These are phyloP conservation scores for Hemicrepidius hirtus DNA, from an alignment of 2,888 invertebrate species.

Conservation along the genomic window DNA sequence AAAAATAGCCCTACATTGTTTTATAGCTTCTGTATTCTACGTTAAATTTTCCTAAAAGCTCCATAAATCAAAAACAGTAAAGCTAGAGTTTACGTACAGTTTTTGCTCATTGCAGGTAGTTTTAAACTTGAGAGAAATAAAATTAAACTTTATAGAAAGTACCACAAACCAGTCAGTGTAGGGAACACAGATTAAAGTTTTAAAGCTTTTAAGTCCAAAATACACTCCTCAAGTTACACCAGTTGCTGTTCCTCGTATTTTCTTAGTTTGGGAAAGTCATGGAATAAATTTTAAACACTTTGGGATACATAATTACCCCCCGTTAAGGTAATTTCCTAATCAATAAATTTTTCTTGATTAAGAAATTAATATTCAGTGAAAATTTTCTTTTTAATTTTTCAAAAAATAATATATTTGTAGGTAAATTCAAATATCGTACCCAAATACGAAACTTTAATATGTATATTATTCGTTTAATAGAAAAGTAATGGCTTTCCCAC, in stretches of 20 bases:
- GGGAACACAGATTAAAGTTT: slow-evolving; percentile 25
- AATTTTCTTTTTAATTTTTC: too few species aligned
- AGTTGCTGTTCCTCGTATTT: slow-evolving; percentile 3
- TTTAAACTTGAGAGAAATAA: neutral
- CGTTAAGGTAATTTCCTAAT: too few species aligned
- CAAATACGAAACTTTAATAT: slow-evolving; percentile 1
- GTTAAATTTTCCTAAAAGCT: too few species aligned
- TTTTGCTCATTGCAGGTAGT: neutral
- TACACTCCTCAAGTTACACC: slow-evolving; percentile 11
- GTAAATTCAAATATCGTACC: too few species aligned
- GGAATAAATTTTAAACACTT: slow-evolving; percentile 5
- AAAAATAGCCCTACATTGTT: too few species aligned
- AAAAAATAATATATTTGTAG: too few species aligned
- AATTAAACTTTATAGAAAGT: slow-evolving; percentile 4
- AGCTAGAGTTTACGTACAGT: neutral
- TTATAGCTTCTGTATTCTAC: too few species aligned
- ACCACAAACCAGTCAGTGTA: slow-evolving; percentile 13
- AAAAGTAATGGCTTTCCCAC: slow-evolving; percentile 16
- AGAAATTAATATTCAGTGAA: too few species aligned
- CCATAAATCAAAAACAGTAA: too few species aligned
- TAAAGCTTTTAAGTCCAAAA: slow-evolving; percentile 16
- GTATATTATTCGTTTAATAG: slow-evolving; percentile 18
- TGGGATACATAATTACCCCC: neutral
- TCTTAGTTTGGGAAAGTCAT: slow-evolving; percentile 12
- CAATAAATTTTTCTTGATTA: too few species aligned